Evolutionary conservation across 2,888 invertebrate species (phyloP).

Genomic region (Barypeithes pellucidus): DNA sequence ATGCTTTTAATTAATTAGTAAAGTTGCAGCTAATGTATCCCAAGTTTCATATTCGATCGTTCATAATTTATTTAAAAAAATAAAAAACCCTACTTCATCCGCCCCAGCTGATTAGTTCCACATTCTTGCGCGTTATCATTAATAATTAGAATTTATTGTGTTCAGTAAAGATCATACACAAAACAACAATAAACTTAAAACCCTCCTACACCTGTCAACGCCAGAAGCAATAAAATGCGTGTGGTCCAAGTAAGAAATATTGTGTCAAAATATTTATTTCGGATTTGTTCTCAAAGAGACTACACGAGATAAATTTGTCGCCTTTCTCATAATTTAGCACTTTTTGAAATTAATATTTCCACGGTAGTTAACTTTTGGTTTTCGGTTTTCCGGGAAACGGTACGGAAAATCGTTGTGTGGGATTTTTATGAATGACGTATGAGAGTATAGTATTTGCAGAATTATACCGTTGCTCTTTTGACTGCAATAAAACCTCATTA

Average conservation of each 20-base stretch:
- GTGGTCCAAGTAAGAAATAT: slow-evolving; percentile 33
- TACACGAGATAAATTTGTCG: slow-evolving; percentile 38
- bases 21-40: too few species aligned
- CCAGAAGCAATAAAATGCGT: slow-evolving; percentile 14
- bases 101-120: too few species aligned
- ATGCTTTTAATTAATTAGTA: too few species aligned
- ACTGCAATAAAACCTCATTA: too few species aligned
- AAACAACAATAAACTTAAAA: slow-evolving; percentile 12
- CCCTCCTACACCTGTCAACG: slow-evolving; percentile 18
- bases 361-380: slow-evolving; percentile 33
- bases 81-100: too few species aligned
- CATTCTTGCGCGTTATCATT: too few species aligned
- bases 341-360: slow-evolving; percentile 34
- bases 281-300: slow-evolving; percentile 29
- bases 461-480: too few species aligned
- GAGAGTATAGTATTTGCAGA: too few species aligned
- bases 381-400: slow-evolving; percentile 37
- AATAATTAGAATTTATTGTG: neutral
- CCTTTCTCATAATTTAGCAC: slow-evolving; percentile 30
- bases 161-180: neutral
- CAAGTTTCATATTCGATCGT: too few species aligned
- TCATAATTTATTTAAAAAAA: too few species aligned
- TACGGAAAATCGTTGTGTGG: slow-evolving; percentile 37
- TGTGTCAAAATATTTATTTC: slow-evolving; percentile 41
- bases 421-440: slow-evolving; percentile 4